Conservation (phyloP, 2,888 invertebrate genomes). For the Drosophila mulleri region DNA sequence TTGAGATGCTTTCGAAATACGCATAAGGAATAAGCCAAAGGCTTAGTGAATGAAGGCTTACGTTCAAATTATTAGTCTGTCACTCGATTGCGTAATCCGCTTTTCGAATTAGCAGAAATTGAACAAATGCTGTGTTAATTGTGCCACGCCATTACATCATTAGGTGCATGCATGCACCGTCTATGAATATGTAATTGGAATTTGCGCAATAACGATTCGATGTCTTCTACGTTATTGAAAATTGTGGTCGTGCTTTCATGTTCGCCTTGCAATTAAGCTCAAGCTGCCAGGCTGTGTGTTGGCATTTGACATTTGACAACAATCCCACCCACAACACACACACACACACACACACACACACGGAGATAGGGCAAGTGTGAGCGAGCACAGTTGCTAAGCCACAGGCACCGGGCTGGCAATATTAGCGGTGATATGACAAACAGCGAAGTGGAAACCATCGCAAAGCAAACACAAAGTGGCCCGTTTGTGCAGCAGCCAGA, state of each 20-base stretch:
- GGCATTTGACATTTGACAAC: constrained; percentile 59
- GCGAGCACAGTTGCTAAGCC: constrained; percentile 45
- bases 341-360: too few species aligned
- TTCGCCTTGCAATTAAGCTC: constrained; percentile 69
- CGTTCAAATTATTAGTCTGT: background rate
- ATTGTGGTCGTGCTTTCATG: constrained; percentile 47
- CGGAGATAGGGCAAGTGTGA: background rate
- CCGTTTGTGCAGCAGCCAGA: constrained; percentile 35
- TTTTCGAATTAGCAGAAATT: constrained; percentile 62
- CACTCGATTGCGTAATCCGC: constrained; percentile 16
- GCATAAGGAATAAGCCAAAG: too few species aligned
- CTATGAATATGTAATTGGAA: constrained; percentile 53
- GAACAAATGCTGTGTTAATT: constrained; percentile 42
- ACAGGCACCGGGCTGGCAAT: constrained; percentile 55
- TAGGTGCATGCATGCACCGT: background rate
- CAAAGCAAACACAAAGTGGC: constrained; percentile 53
- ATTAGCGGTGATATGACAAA: constrained; percentile 74
- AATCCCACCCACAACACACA: constrained; percentile 12
- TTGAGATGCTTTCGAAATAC: too few species aligned
- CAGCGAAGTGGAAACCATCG: constrained; percentile 51
- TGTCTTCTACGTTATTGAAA: constrained; percentile 64
- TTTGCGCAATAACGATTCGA: constrained; percentile 50
- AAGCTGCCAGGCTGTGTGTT: constrained; percentile 53
- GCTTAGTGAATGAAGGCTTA: background rate
- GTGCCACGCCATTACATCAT: constrained; percentile 11